Evolutionary conservation across 2,888 invertebrate genomes (phyloP).

Genomic region (Mimachlamys varia): DNA sequence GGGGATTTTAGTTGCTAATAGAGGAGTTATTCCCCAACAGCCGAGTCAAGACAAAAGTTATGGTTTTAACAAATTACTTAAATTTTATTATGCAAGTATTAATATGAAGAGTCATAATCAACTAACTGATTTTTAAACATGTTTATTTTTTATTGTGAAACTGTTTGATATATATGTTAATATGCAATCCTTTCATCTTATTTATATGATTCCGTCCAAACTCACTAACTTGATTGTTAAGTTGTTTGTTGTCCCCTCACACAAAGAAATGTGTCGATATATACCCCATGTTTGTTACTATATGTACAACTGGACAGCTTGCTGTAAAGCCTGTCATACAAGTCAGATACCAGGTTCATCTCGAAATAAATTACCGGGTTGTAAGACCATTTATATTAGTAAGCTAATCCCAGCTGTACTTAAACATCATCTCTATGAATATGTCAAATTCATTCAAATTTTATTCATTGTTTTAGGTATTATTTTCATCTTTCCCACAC

Average conservation of each 20-base stretch:
- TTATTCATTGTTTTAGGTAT: too few relatives aligned
- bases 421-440: too few relatives aligned
- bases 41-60: too few relatives aligned
- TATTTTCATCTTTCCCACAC: too few relatives aligned
- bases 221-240: neutral
- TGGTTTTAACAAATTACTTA: too few relatives aligned
- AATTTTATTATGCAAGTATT: too few relatives aligned
- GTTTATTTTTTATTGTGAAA: neutral
- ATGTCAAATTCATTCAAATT: too few relatives aligned
- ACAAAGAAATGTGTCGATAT: neutral
- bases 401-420: too few relatives aligned
- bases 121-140: neutral
- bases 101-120: neutral
- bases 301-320: neutral
- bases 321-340: neutral
- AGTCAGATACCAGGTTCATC: neutral
- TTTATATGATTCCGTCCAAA: slow-evolving; percentile 19
- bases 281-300: neutral
- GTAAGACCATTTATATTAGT: too few relatives aligned
- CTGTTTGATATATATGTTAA: neutral
- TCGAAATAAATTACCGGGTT: too few relatives aligned
- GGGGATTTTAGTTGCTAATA: too few relatives aligned
- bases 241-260: neutral
- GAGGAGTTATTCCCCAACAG: too few relatives aligned
- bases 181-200: neutral